Conservation (phyloP, 2,888 invertebrate species). For the Eueremaeus valkanovi region DNA sequence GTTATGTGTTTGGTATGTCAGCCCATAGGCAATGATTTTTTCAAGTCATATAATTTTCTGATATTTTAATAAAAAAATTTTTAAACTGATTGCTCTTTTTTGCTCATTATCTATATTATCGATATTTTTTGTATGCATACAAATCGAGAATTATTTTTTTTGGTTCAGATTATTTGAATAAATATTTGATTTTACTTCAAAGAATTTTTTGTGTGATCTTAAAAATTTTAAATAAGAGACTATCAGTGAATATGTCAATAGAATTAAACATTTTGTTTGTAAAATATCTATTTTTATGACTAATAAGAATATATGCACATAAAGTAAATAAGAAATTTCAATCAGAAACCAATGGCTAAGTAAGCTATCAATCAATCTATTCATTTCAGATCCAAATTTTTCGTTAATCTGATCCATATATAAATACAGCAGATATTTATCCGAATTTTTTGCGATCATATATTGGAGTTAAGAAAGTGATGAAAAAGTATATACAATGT, state of each 20-base stretch:
- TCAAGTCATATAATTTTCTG: neutral
- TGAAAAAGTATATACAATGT: neutral
- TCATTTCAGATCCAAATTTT: neutral
- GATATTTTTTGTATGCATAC: no score
- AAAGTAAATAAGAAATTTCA: no score
- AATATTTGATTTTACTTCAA: no score
- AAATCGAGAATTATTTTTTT: no score
- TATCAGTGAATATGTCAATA: neutral
- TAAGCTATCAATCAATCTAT: neutral
- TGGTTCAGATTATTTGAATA: no score
- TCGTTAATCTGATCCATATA: neutral
- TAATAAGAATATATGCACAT: no score
- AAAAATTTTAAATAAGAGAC: no score
- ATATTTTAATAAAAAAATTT: neutral
- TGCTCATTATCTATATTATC: neutral
- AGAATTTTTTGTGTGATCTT: no score
- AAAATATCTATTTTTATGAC: neutral
- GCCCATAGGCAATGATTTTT: conserved; percentile 1
- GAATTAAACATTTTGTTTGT: neutral
- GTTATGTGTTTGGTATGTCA: neutral
- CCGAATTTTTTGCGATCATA: neutral
- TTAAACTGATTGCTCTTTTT: neutral
- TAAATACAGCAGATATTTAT: neutral
- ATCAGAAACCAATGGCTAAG: no score
- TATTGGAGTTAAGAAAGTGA: neutral